These are phyloP conservation scores for Acanthosepion esculentum DNA, from an alignment of 2,888 invertebrate genomes.

Conservation along the genomic window DNA sequence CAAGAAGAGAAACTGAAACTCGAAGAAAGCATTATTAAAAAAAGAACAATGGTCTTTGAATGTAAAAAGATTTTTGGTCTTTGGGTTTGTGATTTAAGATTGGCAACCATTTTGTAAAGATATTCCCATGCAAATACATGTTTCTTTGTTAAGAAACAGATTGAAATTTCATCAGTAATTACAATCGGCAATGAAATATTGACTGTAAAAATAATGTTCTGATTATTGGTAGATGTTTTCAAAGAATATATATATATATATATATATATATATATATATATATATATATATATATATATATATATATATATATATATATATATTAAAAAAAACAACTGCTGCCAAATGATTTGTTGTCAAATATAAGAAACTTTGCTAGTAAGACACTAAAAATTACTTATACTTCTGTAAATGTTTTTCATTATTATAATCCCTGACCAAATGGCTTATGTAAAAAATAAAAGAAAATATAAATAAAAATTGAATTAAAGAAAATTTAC, in stretches of 20 bases:
- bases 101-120: background rate
- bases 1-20: background rate
- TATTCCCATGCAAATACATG: background rate
- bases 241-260: background rate
- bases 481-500: no score
- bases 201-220: background rate
- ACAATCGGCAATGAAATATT: background rate
- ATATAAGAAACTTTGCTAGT: no score
- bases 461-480: no score
- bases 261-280: background rate
- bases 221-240: background rate
- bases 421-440: no score
- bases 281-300: slow-evolving; percentile 25
- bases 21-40: background rate
- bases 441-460: no score
- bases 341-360: no score
- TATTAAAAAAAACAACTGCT: no score
- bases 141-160: no score
- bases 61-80: background rate
- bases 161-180: no score
- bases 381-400: no score
- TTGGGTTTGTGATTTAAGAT: background rate
- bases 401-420: no score
- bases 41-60: background rate
- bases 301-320: no score